Evolutionary conservation across 2,888 invertebrate genomes (phyloP), one percentile per base, ranked within the genome.

Genomic region (Lottia gigantea): DNA sequence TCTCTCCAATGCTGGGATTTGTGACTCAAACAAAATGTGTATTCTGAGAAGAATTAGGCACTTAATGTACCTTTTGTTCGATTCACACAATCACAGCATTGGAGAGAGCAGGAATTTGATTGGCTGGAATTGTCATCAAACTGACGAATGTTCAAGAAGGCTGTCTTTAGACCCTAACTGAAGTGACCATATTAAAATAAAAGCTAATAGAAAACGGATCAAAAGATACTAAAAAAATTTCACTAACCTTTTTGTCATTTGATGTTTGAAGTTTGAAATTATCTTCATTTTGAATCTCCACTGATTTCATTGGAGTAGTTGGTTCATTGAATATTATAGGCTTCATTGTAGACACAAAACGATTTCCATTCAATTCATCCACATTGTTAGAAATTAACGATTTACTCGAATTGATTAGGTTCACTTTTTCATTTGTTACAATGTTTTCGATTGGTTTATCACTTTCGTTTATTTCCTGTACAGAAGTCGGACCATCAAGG

Each of bases 401-500:
- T 19, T 64, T 40, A 15, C 14, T 23, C 16, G 64, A 16, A 19
- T 64, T 46, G 7, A 64, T 31, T 16, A 46, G 19, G 4, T 64
- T 25, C 26, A 62, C 62, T 62, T 62, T 62, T 63, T 68, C 46
- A 47, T 67, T 26, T 67, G 31, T 63, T 46, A 67, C 68, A 63
- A 62, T 62, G 25, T 67, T 49, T 19, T 46, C 40, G 40, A 71
- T 69, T 47, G 68, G 65, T 7, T 46, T 47, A 16, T 70, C 46
- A 14, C 66, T 49, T 12, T 71, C 64, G 40, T 62, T 23, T 26
- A 65, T 49, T 7, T 19, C 49, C 19, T 47, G 47, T 11, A 68
- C 68, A 46, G 25, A 25, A 40, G 63, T 61, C 0, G 75, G 68
- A 55, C 19, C 23, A 6, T 80, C 80, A n/a, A 80, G 77, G 46